These are phyloP conservation scores for Pammene aurita DNA, from an alignment of 2,888 invertebrate genomes.

Conservation along the genomic window DNA sequence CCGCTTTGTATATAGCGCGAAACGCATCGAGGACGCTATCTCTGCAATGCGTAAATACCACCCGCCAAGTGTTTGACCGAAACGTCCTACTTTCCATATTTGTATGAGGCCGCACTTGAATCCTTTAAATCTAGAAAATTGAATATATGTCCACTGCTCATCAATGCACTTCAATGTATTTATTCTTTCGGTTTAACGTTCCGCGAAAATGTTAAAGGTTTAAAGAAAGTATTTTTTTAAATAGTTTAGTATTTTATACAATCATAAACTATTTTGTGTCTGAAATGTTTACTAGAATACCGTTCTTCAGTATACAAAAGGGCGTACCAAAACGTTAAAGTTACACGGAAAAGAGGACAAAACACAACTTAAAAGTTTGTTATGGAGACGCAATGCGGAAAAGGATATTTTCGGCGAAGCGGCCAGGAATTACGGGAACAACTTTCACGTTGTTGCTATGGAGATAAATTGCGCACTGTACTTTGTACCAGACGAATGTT, in stretches of 20 bases:
- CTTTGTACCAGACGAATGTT: constrained; percentile 1
- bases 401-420: constrained; percentile 27
- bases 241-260: neutral
- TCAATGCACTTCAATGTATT: too few relatives aligned
- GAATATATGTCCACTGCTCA: neutral
- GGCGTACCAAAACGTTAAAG: constrained; percentile 14
- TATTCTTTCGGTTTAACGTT: too few relatives aligned
- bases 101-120: constrained; percentile 2
- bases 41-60: constrained; percentile 38
- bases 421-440: constrained; percentile 12
- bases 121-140: neutral
- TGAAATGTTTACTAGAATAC: neutral
- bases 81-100: constrained; percentile 28
- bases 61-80: constrained; percentile 32
- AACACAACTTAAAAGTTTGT: constrained; percentile 38
- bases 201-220: too few relatives aligned
- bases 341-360: constrained; percentile 34
- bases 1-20: constrained; percentile 14
- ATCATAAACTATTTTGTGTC: neutral
- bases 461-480: neutral
- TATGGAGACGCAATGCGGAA: constrained; percentile 41
- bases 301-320: neutral
- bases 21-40: constrained; percentile 37
- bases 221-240: neutral
- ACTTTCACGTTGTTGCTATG: constrained; percentile 12